Evolutionary conservation across 2,113 vertebrate species (phyloP).

Genomic region (Dryoscopus gambensis): DNA sequence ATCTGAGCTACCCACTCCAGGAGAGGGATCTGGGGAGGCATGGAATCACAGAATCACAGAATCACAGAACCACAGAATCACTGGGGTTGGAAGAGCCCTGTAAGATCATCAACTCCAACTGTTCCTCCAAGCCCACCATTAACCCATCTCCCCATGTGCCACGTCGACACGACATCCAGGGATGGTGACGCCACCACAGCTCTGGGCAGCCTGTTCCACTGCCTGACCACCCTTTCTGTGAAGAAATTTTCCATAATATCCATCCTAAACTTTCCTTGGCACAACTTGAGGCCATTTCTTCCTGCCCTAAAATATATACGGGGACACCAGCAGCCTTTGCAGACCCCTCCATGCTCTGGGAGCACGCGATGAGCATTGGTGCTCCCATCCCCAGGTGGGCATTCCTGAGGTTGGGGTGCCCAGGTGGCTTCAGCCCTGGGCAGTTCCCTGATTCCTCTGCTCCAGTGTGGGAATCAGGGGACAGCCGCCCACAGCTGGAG

Average conservation of each 20-base stretch:
- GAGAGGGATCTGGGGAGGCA: neutral
- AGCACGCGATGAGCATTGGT: rapidly evolving
- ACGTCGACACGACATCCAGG: neutral
- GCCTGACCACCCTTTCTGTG: neutral
- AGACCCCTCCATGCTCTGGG: neutral
- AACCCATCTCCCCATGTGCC: neutral
- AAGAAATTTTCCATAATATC: neutral
- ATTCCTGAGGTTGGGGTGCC: rapidly evolving
- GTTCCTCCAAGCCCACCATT: neutral
- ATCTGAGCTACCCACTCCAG: neutral
- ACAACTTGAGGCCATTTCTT: neutral
- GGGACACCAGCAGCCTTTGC: no score
- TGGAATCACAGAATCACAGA: neutral
- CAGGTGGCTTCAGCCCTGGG: neutral
- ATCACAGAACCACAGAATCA: neutral
- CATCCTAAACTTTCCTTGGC: neutral
- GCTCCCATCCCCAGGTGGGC: neutral
- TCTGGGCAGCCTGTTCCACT: neutral
- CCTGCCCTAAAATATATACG: neutral
- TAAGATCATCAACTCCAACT: neutral
- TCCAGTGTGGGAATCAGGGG: neutral
- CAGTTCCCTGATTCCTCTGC: neutral
- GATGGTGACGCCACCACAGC: neutral
- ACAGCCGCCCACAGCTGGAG: neutral
- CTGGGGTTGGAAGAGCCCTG: neutral